Evolutionary conservation across 1,140 invertebrate species (phyloP).

Genomic region (Cecropterus lyciades): DNA sequence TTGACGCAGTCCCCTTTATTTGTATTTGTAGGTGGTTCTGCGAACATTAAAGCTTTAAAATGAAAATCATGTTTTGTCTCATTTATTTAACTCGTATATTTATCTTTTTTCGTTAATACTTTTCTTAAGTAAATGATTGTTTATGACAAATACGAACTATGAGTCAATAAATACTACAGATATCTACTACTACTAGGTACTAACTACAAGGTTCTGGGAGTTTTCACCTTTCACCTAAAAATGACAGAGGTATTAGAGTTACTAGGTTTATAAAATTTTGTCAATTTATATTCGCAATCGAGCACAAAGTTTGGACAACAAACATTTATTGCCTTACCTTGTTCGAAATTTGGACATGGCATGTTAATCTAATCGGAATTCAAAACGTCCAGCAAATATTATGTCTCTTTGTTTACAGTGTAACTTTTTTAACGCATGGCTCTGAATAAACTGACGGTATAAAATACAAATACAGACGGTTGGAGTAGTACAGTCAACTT

Average conservation of each 20-base stretch:
- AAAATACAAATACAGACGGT: constrained; percentile 20
- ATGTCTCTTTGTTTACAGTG: constrained; percentile 11
- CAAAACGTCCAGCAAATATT: constrained; percentile 33
- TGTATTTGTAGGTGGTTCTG: neutral
- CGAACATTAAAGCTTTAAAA: neutral
- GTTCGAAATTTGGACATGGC: constrained; percentile 28
- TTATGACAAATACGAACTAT: too few relatives aligned
- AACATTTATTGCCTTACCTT: constrained; percentile 35
- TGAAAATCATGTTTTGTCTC: neutral
- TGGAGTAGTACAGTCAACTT: constrained; percentile 3
- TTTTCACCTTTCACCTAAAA: too few relatives aligned
- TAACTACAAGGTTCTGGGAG: too few relatives aligned
- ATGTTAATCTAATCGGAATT: constrained; percentile 36
- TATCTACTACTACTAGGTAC: too few relatives aligned
- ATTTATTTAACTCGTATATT: neutral
- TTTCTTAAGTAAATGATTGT: too few relatives aligned
- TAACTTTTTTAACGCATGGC: constrained; percentile 26
- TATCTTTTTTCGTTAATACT: too few relatives aligned
- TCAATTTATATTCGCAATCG: constrained; percentile 12
- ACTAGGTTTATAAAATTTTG: neutral
- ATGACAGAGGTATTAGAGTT: too few relatives aligned
- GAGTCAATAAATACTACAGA: too few relatives aligned
- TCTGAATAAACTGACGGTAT: constrained; percentile 5
- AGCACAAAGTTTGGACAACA: constrained; percentile 14
- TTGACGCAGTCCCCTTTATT: constrained; percentile 1